phyloP scores from a whole-genome alignment of 2,797 vertebrate species.

The Bradypodion pumilum region DNA sequence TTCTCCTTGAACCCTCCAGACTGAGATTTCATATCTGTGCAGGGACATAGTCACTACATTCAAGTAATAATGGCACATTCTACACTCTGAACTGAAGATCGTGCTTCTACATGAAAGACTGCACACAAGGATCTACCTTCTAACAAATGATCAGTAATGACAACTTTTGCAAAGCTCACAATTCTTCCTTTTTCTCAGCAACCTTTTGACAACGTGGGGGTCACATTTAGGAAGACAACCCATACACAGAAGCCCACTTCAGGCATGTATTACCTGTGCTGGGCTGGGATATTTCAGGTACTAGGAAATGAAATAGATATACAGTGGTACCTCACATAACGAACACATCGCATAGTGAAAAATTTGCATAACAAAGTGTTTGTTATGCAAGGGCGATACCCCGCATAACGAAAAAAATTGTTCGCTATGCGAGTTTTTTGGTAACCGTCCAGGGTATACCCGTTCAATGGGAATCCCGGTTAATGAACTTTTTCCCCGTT shows the following conservation, averaged over 20 bases:
- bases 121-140: background rate
- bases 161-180: background rate
- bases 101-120: background rate
- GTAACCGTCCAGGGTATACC: too few relatives aligned
- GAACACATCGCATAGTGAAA: too few relatives aligned
- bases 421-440: too few relatives aligned
- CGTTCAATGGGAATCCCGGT: too few relatives aligned
- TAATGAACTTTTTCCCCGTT: too few relatives aligned
- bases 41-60: background rate
- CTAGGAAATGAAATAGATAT: background rate
- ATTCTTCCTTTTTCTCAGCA: too few relatives aligned
- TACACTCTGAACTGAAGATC: background rate
- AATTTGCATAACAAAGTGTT: too few relatives aligned
- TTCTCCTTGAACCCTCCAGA: slow-evolving; percentile 23
- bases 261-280: background rate
- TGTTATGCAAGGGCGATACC: too few relatives aligned
- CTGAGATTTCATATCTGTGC: background rate
- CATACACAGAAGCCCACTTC: background rate
- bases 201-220: background rate
- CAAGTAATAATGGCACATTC: background rate
- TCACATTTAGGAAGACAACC: background rate
- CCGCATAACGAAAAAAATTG: too few relatives aligned
- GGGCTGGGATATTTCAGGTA: background rate
- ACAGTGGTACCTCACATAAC: too few relatives aligned
- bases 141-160: background rate